phyloP scores from a whole-genome alignment of 2,797 vertebrate genomes.

The Tragopan temminckii region DNA sequence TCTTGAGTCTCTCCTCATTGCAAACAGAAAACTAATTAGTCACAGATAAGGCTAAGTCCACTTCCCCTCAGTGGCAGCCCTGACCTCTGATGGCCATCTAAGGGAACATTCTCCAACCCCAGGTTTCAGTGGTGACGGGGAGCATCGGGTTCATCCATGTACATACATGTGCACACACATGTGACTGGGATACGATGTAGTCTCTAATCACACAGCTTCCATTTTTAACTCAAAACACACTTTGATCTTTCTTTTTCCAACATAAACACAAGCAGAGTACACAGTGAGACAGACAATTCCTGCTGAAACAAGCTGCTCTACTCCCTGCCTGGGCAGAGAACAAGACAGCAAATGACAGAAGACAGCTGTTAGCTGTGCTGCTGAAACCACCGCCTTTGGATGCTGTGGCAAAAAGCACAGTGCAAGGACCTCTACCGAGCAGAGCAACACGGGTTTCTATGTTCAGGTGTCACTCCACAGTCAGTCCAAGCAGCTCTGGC shows the following conservation, averaged over 20 bases:
- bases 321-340: neutral
- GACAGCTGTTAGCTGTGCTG: conserved; percentile 6
- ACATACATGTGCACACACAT: neutral
- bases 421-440: neutral
- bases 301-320: neutral
- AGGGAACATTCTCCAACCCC: neutral
- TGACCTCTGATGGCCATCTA: conserved; percentile 50
- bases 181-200: neutral
- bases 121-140: rapidly evolving
- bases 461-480: neutral
- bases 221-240: conserved; percentile 8
- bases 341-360: neutral
- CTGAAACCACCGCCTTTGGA: neutral
- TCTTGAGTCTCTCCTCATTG: neutral
- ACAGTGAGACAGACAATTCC: conserved; percentile 4
- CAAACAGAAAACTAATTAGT: neutral
- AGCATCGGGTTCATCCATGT: neutral
- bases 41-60: neutral
- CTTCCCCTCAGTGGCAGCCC: conserved; percentile 32
- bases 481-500: neutral
- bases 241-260: conserved; percentile 55
- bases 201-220: conserved; percentile 4
- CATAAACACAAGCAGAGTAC: conserved; percentile 48
- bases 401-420: neutral
- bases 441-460: neutral